Evolutionary conservation across 2,113 vertebrate genomes (phyloP).

Genomic region (Paradoxurus hermaphroditus): DNA sequence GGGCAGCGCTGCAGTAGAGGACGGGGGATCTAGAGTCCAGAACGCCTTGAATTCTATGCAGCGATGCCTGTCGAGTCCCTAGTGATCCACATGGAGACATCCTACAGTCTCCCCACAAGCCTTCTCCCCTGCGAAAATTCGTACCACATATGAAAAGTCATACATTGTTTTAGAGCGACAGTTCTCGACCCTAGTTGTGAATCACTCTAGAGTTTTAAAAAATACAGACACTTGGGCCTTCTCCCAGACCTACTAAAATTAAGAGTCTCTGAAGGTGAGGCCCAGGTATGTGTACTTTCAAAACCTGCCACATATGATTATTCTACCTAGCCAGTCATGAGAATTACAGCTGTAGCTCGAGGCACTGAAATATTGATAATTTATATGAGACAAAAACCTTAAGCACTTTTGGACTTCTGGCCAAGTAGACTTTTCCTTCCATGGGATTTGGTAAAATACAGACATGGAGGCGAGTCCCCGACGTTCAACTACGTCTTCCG

Average conservation of each 20-base stretch:
- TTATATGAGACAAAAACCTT: background rate
- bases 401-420: background rate
- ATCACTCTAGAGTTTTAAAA: background rate
- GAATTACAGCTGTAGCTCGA: background rate
- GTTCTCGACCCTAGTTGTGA: background rate
- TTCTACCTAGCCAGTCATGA: background rate
- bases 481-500: background rate
- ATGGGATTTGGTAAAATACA: background rate
- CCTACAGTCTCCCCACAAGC: background rate
- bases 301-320: background rate
- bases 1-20: background rate
- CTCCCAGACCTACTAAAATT: background rate
- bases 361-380: background rate
- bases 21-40: background rate
- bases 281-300: background rate
- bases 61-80: background rate
- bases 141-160: too few relatives aligned
- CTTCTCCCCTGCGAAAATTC: background rate
- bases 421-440: background rate
- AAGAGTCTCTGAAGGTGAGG: background rate
- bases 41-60: background rate
- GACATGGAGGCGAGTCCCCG: background rate
- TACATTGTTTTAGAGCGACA: background rate
- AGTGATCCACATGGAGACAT: background rate
- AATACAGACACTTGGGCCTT: background rate